Evolutionary conservation across 2,888 invertebrate species (phyloP).

Genomic region (Cosmorhoe ocellata): DNA sequence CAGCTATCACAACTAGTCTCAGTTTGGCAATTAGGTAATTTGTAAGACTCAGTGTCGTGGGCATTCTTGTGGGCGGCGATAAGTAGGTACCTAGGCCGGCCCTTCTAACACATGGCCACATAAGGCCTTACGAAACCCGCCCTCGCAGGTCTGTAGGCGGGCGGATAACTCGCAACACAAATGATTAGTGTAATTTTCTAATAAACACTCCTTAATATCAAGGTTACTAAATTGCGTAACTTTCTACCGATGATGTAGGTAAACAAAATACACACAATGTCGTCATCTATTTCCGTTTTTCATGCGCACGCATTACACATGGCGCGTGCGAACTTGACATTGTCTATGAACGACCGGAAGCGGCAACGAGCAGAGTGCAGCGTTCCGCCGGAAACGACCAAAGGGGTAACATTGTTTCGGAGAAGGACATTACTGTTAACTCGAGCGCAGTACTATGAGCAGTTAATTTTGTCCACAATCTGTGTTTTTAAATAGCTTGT

Average conservation of each 20-base stretch:
- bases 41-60: conserved; percentile 18
- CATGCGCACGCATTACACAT: conserved; percentile 30
- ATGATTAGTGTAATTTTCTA: no score
- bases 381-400: conserved; percentile 56
- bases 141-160: conserved; percentile 30
- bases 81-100: conserved; percentile 14
- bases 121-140: conserved; percentile 44
- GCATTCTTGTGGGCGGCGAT: conserved; percentile 35
- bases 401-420: conserved; percentile 73
- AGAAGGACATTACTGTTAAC: conserved; percentile 52
- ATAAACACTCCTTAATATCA: no score
- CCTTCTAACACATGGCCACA: conserved; percentile 44
- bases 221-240: no score
- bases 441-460: conserved; percentile 36
- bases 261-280: conserved; percentile 6
- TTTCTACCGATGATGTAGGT: no score
- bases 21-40: conserved; percentile 31
- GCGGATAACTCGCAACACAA: conserved; percentile 9
- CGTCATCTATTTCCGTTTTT: conserved; percentile 25
- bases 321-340: conserved; percentile 71
- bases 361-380: conserved; percentile 22
- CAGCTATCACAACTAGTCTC: no score
- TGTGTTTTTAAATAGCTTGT: conserved; percentile 39
- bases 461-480: conserved; percentile 45
- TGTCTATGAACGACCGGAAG: conserved; percentile 63